These are phyloP conservation scores for Listronotus oregonensis DNA, from an alignment of 1,140 invertebrate species.

Conservation along the genomic window DNA sequence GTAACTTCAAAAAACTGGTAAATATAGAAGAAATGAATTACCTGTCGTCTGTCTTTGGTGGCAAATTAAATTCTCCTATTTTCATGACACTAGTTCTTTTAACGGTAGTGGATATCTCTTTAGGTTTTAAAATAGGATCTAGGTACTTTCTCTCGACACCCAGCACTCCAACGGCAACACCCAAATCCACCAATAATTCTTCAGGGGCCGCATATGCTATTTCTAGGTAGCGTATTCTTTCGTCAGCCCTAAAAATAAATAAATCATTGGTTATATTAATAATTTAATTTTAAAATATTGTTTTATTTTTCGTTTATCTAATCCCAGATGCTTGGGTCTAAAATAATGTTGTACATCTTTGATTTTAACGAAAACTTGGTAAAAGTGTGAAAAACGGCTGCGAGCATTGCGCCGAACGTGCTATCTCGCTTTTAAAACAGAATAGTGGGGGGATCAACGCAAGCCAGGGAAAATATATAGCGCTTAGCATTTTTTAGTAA, in stretches of 20 bases:
- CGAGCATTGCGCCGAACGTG: too few relatives aligned
- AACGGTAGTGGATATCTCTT: conserved; percentile 43
- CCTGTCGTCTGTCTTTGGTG: conserved; percentile 15
- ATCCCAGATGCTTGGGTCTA: too few relatives aligned
- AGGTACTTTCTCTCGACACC: conserved; percentile 48
- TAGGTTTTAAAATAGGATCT: conserved; percentile 47
- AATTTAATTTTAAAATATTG: too few relatives aligned
- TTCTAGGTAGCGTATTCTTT: conserved; percentile 47
- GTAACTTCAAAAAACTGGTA: background rate
- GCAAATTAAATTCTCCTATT: conserved; percentile 38
- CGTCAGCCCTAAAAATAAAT: conserved; percentile 30
- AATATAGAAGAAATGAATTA: background rate
- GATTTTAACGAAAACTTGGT: too few relatives aligned
- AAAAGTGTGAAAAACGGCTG: too few relatives aligned
- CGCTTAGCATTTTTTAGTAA: too few relatives aligned
- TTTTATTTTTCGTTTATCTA: too few relatives aligned
- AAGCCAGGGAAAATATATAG: too few relatives aligned
- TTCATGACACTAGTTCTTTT: conserved; percentile 38
- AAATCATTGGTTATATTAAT: too few relatives aligned
- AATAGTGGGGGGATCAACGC: too few relatives aligned
- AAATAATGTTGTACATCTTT: too few relatives aligned
- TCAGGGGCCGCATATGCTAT: conserved; percentile 50
- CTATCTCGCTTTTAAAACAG: too few relatives aligned
- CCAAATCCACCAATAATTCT: conserved; percentile 43
- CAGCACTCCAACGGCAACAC: conserved; percentile 51